A percentile compares a stretch with the other conserved stretches of the same genome.
Conservation (phyloP, 2,797 vertebrate genomes). For the Thunnus albacares region DNA sequence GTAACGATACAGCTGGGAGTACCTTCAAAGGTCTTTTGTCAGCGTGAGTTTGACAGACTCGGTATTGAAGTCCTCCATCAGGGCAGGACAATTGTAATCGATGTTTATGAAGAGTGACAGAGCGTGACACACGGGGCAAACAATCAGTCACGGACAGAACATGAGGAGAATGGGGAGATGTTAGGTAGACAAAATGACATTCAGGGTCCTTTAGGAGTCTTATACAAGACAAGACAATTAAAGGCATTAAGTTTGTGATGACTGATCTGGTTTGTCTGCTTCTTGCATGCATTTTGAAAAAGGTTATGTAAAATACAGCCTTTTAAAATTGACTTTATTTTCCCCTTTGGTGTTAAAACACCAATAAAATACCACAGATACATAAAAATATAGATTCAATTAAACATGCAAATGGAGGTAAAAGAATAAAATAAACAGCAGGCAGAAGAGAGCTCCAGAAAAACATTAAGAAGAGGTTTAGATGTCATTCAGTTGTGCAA, state of each 20-base stretch:
- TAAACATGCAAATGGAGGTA: constrained; percentile 2
- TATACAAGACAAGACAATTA: not conserved
- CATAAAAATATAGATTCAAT: not conserved
- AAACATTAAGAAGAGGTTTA: constrained; percentile 18
- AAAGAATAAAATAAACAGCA: not conserved
- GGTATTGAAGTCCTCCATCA: constrained; percentile 40
- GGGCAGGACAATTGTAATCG: constrained; percentile 41
- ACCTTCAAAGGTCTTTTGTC: constrained; percentile 38
- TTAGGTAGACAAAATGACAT: constrained; percentile 2
- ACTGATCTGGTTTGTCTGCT: no score
- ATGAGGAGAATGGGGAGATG: not conserved
- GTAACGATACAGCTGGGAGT: not conserved
- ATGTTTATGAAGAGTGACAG: constrained; percentile 60
- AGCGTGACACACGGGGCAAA: constrained; percentile 1
- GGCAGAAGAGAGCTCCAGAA: not conserved
- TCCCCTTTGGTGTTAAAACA: not conserved
- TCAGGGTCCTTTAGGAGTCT: not conserved
- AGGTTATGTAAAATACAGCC: not conserved
- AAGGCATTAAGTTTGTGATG: no score
- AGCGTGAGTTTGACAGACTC: constrained; percentile 12
- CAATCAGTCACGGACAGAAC: constrained; percentile 29
- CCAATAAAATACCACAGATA: no score
- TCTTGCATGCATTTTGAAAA: not conserved
- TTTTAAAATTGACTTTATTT: not conserved
- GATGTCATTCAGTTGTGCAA: constrained; percentile 37